Conservation (phyloP, 1,140 invertebrate genomes). For the Pseudomyrmex flavicornis region DNA sequence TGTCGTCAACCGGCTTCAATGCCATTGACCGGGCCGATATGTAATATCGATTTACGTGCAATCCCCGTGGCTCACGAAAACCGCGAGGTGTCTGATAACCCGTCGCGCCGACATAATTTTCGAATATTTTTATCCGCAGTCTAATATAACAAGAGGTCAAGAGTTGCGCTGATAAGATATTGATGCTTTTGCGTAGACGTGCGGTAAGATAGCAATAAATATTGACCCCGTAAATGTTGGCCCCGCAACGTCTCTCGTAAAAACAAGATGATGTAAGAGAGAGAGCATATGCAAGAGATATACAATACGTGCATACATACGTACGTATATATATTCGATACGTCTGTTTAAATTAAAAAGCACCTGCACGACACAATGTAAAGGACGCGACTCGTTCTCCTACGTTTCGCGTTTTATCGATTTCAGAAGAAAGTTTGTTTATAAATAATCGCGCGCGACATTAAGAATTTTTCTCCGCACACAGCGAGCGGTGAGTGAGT, state of each 20-base stretch:
- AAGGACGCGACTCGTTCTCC: not conserved
- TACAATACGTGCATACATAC: too few relatives aligned
- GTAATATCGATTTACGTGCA: constrained; percentile 54
- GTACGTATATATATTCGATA: too few relatives aligned
- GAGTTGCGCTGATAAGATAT: constrained; percentile 35
- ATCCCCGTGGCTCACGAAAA: constrained; percentile 41
- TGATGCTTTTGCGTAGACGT: constrained; percentile 6
- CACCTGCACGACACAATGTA: not conserved
- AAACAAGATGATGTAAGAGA: constrained; percentile 28
- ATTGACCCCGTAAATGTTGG: constrained; percentile 32
- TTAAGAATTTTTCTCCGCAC: constrained; percentile 41
- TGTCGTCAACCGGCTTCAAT: constrained; percentile 35
- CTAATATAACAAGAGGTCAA: not conserved
- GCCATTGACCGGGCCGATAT: constrained; percentile 51
- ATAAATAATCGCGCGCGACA: constrained; percentile 52
- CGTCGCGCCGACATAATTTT: constrained; percentile 32
- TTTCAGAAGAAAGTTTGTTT: constrained; percentile 42
- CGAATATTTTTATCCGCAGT: constrained; percentile 17
- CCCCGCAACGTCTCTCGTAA: constrained; percentile 8
- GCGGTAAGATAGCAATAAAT: constrained; percentile 31
- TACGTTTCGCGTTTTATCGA: constrained; percentile 22
- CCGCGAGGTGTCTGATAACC: constrained; percentile 44
- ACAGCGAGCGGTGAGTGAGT: not conserved
- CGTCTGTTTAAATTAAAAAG: not conserved
- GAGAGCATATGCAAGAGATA: not conserved